Base-by-base conservation (phyloP, 2,797 vertebrate genomes). In the Phrynocephalus vlangalii region DNA sequence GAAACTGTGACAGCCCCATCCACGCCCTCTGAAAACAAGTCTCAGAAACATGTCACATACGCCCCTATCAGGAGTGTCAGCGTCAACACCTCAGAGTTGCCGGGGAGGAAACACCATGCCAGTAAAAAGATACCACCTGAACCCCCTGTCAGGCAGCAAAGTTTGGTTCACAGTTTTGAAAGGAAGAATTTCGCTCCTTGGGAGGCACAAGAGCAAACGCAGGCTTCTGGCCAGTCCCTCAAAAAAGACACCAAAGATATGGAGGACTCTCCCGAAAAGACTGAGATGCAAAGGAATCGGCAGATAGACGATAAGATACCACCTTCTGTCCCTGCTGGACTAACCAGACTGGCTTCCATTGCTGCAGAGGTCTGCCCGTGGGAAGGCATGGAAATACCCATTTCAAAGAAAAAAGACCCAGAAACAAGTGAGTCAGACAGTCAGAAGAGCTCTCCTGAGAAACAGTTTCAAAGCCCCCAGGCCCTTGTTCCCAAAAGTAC, bases 11-110 rank as follows among this genome's bases (percentile, higher is more conserved):
- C 95, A 93, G 71, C 75, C 70, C 87, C 5, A 26, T 50, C 85
- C 33, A n/a, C 38, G 6, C 44, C 88, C 90, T 85, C 91, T 0
- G 90, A 90, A 1, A 96, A 89, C 88, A 97, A 92, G 88, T 97
- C 72, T 30, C 97, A 97, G 83, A 98, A 97, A 85, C 97, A 93
- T 9, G 96, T 98, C 92, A 96, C 97, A 73, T 97, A 98, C 26
- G 90, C 97, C 8, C 96, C 97, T 15, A 86, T 96, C 88, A 97
- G 97, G 83, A 96, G 96, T 87, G 60, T 90, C 89, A 96, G 96
- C 3, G 0, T 93, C 0, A 94, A 96, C 78, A 38, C 92, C 79
- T 87, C 94, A 3, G 93, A 79, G 1, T 1, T 56, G 9, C 20
- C 78, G 0, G 90, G 92, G 20, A 93, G 87, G 90, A 94, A 92